Conservation (phyloP, 2,888 invertebrate genomes). For the Sphinx pinastri region DNA sequence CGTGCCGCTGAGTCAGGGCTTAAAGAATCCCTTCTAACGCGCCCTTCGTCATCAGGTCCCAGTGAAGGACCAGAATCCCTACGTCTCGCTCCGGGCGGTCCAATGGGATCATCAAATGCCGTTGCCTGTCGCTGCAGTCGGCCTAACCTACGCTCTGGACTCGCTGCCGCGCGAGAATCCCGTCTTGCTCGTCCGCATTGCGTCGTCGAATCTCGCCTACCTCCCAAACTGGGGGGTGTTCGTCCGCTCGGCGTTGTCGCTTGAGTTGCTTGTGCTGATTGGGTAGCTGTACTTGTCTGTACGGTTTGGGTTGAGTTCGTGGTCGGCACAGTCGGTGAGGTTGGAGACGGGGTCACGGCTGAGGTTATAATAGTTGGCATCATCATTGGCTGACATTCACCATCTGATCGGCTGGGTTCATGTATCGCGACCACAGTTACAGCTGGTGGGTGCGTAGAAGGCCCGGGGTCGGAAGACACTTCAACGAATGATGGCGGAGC, state of each 20-base stretch:
- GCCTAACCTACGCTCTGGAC: slow-evolving; percentile 87
- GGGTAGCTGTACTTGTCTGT: slow-evolving; percentile 58
- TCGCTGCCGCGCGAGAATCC: slow-evolving; percentile 86
- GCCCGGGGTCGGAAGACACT: slow-evolving; percentile 87
- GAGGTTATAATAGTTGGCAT: slow-evolving; percentile 92
- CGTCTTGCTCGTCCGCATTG: slow-evolving; percentile 89
- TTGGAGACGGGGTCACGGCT: slow-evolving; percentile 92
- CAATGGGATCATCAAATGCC: slow-evolving; percentile 93
- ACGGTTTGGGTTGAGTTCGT: slow-evolving; percentile 56
- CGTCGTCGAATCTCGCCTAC: slow-evolving; percentile 92
- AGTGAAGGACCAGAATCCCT: slow-evolving; percentile 93
- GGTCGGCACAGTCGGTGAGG: slow-evolving; percentile 86
- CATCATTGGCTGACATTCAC: slow-evolving; percentile 85
- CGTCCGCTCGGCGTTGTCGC: slow-evolving; percentile 64
- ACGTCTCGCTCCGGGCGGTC: slow-evolving; percentile 87
- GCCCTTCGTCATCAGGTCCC: slow-evolving; percentile 91
- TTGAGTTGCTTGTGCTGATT: slow-evolving; percentile 57
- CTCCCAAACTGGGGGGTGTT: slow-evolving; percentile 79
- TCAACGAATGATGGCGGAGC: slow-evolving; percentile 82
- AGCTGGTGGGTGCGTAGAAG: slow-evolving; percentile 74
- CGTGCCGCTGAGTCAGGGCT: slow-evolving; percentile 95
- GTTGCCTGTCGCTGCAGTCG: slow-evolving; percentile 94
- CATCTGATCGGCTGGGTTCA: slow-evolving; percentile 83
- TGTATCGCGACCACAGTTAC: slow-evolving; percentile 77
- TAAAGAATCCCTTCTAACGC: slow-evolving; percentile 92